These are phyloP conservation scores for Maccullochella peelii DNA, from an alignment of 2,113 vertebrate species.

Conservation along the genomic window DNA sequence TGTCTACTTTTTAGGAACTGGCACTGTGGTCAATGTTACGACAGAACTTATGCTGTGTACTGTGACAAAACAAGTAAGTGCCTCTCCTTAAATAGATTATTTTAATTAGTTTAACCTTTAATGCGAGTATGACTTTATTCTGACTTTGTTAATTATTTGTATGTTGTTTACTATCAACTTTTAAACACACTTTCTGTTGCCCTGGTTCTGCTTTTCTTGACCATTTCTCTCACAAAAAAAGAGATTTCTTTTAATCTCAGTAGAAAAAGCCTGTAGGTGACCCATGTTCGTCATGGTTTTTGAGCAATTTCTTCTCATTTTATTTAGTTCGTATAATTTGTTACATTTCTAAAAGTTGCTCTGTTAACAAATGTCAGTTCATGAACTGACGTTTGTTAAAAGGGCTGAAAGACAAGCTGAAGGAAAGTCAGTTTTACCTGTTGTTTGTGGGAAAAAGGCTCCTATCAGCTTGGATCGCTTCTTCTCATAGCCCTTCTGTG, in stretches of 20 bases:
- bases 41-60: too few relatives aligned
- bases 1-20: too few relatives aligned
- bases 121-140: neutral
- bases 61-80: too few relatives aligned
- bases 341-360: neutral
- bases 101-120: neutral
- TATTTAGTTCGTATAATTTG: neutral
- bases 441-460: conserved; percentile 71
- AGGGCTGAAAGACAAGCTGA: neutral
- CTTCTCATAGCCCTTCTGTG: conserved; percentile 83
- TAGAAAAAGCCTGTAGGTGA: too few relatives aligned
- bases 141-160: too few relatives aligned
- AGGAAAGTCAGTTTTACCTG: conserved; percentile 54
- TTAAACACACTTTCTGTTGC: neutral
- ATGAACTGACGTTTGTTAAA: too few relatives aligned
- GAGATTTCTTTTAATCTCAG: too few relatives aligned
- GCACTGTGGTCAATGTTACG: too few relatives aligned
- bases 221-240: neutral
- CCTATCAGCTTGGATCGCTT: conserved; percentile 81
- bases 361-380: too few relatives aligned
- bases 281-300: neutral
- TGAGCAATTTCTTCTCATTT: neutral
- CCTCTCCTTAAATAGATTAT: too few relatives aligned
- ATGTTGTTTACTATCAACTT: neutral
- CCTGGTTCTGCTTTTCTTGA: neutral